phyloP scores from a whole-genome alignment of 2,888 invertebrate species.

The Pachycephus smyrnensis region DNA sequence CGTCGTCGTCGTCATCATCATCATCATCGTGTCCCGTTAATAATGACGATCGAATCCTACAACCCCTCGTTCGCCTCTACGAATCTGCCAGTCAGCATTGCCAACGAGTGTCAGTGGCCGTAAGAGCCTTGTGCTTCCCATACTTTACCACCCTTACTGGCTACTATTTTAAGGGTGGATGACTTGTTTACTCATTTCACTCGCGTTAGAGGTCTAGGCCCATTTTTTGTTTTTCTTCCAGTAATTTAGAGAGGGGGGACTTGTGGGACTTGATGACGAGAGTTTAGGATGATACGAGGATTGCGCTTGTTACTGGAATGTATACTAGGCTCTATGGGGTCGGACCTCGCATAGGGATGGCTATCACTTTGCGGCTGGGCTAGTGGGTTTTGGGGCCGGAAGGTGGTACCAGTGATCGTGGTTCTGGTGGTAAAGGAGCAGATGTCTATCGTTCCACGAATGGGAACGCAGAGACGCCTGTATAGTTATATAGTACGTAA shows the following conservation, averaged over 20 bases:
- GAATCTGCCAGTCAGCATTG: slow-evolving; percentile 50
- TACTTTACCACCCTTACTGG: neutral
- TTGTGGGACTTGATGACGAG: neutral
- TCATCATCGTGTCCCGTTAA: slow-evolving; percentile 20
- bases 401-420: neutral
- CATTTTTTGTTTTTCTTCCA: slow-evolving; percentile 31
- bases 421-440: neutral
- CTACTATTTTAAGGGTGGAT: neutral
- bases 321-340: neutral
- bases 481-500: neutral
- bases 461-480: neutral
- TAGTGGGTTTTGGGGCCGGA: neutral
- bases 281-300: neutral
- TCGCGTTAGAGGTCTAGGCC: slow-evolving; percentile 6
- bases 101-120: slow-evolving; percentile 39
- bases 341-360: neutral
- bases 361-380: neutral
- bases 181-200: neutral
- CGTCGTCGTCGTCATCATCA: slow-evolving; percentile 36
- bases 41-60: slow-evolving; percentile 38
- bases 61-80: slow-evolving; percentile 25
- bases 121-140: neutral
- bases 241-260: slow-evolving; percentile 36
- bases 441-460: slow-evolving; percentile 8
- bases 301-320: neutral